Conservation (phyloP, 2,113 vertebrate genomes). For the Pachypanchax playfairii region DNA sequence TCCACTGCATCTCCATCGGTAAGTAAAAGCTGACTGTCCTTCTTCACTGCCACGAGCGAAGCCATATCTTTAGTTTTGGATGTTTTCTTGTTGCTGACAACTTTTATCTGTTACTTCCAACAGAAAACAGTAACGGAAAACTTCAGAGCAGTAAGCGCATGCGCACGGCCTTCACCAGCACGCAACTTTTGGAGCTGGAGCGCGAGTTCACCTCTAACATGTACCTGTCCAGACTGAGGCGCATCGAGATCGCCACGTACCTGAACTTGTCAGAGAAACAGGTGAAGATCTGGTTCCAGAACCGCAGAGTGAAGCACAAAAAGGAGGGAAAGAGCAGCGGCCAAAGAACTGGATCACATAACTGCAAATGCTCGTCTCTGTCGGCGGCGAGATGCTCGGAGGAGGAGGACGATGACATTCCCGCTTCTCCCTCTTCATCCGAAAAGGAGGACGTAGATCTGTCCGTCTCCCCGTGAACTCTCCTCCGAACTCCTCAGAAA, state of each 20-base stretch:
- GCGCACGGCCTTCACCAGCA: constrained; percentile 99
- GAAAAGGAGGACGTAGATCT: constrained; percentile 95
- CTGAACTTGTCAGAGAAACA: constrained; percentile 99
- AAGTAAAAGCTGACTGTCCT: constrained; percentile 61
- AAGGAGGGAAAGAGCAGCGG: constrained; percentile 92
- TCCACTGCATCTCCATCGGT: constrained; percentile 98
- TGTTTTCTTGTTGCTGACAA: accelerated
- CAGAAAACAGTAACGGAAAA: constrained; percentile 90
- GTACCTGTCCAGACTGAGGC: constrained; percentile 96
- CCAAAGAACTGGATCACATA: constrained; percentile 82
- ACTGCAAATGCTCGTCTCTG: constrained; percentile 94
- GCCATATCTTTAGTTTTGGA: not conserved
- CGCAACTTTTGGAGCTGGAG: constrained; percentile 97
- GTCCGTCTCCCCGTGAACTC: constrained; percentile 85
- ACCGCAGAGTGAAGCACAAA: constrained; percentile 98
- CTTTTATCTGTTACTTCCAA: not conserved
- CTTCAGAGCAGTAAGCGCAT: constrained; percentile 98
- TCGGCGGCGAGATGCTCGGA: constrained; percentile 89
- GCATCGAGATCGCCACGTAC: constrained; percentile 99
- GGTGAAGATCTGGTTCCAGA: constrained; percentile 99
- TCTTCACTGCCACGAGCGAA: accelerated
- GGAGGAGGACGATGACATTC: constrained; percentile 89
- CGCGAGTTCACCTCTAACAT: constrained; percentile 98
- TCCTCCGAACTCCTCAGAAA: constrained; percentile 25
- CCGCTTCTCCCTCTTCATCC: constrained; percentile 93